phyloP scores from a whole-genome alignment of 2,888 invertebrate species.

The Platycnemis pennipes region DNA sequence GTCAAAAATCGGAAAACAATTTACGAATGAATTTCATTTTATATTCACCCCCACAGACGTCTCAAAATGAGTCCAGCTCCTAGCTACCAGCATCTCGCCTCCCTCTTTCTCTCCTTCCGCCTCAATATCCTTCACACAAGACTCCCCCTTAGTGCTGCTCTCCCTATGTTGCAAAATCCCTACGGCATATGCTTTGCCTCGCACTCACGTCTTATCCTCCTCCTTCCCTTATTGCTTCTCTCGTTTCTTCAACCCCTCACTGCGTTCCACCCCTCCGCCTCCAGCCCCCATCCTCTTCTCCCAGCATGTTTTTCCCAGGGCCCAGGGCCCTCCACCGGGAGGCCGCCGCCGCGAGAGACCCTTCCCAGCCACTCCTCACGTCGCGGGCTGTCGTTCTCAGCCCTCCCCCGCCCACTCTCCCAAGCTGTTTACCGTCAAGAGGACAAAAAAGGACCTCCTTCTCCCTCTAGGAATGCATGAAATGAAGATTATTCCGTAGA shows the following conservation, averaged over 20 bases:
- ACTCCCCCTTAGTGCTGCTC: not conserved
- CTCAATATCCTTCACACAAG: not conserved
- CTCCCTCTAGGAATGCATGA: too few species aligned
- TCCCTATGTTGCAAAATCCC: not conserved
- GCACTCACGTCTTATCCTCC: not conserved
- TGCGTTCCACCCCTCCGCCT: not conserved
- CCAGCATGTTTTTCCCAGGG: too few species aligned
- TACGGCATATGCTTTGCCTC: not conserved
- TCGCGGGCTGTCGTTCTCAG: not conserved
- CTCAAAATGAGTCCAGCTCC: not conserved
- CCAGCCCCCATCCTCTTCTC: not conserved
- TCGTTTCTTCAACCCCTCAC: not conserved
- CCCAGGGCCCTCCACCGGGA: not conserved
- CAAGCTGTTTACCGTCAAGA: not conserved
- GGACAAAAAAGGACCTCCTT: not conserved
- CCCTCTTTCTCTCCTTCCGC: not conserved
- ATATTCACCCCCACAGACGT: not conserved
- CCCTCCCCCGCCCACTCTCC: not conserved
- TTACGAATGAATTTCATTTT: not conserved
- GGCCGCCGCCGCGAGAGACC: not conserved
- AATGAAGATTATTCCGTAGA: too few species aligned
- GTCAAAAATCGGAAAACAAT: not conserved
- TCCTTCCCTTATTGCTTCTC: not conserved
- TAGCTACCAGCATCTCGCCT: not conserved
- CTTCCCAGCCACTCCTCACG: constrained; percentile 6